Evolutionary conservation across 2,797 vertebrate genomes (phyloP), one percentile per base, ranked within the genome.

Genomic region (Alcedo atthis): DNA sequence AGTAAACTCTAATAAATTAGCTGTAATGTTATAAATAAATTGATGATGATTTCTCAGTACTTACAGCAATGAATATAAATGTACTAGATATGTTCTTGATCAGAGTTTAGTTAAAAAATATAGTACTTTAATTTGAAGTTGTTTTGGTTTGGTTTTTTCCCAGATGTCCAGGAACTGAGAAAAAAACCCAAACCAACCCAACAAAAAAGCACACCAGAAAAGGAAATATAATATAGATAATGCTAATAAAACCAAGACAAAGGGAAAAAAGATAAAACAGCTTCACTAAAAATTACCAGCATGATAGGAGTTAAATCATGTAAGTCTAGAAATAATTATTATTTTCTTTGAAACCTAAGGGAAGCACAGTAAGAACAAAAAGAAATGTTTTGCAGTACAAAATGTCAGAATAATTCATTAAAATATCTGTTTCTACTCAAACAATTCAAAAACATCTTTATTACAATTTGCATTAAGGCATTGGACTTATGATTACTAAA

Each of bases 321-420:
- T 74, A 33, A 92, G 61, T 87, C 67, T 78, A 92, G 78, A 94
- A 93, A 79, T 54, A 25, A 43, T 64, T 94, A 70, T 85, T 90
- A 48, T 82, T 92, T 68, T 6, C 63, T 64, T 75, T 83, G 79
- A 87, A 96, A 96, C 76, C 73, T 91, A 83, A 77, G 81, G 25
- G 35, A 92, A 92, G 68, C 46, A 63, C 22, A 90, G 81, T 51
- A 59, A 91, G 51, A 89, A 75, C n/a, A 81, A 77, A 91, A 95
- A 93, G 76, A 89, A 55, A 40, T 92, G 26, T 85, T 94, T 95
- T 91, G 85, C 1, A 15, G 71, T 68, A 81, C 77, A 51, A 87
- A 85, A 67, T 93, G 64, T 92, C 87, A 96, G 94, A 96, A 87
- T 96, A 95, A 95, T 90, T 95, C 43, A 92, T 90, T 48, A 81